Evolutionary conservation across 2,797 vertebrate species (phyloP).

Genomic region (Tadarida brasiliensis): DNA sequence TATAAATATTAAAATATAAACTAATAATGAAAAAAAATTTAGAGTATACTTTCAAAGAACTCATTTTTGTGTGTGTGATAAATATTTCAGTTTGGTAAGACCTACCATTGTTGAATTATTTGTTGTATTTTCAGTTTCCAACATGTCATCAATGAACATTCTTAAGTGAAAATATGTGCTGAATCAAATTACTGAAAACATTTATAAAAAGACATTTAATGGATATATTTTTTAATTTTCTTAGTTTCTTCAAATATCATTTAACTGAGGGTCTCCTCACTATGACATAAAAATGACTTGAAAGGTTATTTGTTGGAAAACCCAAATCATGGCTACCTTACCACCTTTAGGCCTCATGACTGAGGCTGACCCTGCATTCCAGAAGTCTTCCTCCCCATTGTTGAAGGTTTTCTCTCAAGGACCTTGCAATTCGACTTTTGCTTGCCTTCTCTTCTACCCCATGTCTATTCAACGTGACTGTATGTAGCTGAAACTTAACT

Average conservation of each 20-base stretch:
- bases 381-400: neutral
- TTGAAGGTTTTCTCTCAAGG: neutral
- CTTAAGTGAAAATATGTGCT: neutral
- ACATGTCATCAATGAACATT: neutral
- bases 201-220: neutral
- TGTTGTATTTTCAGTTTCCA: neutral
- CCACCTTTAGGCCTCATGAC: neutral
- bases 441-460: neutral
- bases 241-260: neutral
- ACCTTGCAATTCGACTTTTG: neutral
- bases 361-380: accelerated
- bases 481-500: neutral
- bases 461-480: neutral
- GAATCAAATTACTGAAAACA: neutral
- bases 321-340: neutral
- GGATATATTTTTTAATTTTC: neutral
- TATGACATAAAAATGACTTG: neutral
- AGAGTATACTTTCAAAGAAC: neutral
- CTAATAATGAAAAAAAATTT: neutral
- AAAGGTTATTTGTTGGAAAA: neutral
- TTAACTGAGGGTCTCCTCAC: neutral
- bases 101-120: neutral
- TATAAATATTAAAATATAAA: neutral
- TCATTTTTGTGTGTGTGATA: neutral
- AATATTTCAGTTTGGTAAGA: neutral